These are phyloP conservation scores for Eristalis arbustorum DNA, from an alignment of 2,888 invertebrate genomes.

Conservation along the genomic window DNA sequence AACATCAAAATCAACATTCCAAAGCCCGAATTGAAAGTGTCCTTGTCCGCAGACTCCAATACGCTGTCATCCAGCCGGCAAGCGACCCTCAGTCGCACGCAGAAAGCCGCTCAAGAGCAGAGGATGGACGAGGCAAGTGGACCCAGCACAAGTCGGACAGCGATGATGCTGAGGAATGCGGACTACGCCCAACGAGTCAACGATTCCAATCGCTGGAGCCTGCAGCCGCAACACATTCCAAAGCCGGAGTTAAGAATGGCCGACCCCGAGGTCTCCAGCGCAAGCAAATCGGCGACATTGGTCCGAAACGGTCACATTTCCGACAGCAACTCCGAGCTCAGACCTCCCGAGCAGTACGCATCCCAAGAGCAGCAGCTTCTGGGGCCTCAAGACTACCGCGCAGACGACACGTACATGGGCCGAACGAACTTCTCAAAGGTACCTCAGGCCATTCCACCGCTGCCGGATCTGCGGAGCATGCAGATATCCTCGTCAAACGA, in stretches of 20 bases:
- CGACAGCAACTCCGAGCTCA: constrained; percentile 25
- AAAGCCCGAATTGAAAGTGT: constrained; percentile 76
- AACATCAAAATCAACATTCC: constrained; percentile 80
- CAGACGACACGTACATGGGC: constrained; percentile 25
- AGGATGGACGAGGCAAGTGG: background rate
- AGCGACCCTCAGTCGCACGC: constrained; percentile 37
- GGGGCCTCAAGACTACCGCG: constrained; percentile 10
- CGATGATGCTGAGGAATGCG: constrained; percentile 7
- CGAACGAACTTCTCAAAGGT: constrained; percentile 35
- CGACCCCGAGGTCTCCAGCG: constrained; percentile 42
- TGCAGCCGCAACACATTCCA: background rate
- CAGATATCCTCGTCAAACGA: constrained; percentile 66
- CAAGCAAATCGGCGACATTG: constrained; percentile 48
- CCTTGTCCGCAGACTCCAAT: constrained; percentile 33
- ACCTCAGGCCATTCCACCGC: constrained; percentile 71
- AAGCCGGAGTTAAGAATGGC: constrained; percentile 43
- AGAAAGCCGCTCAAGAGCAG: constrained; percentile 1
- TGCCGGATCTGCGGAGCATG: constrained; percentile 73
- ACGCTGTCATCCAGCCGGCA: constrained; percentile 32
- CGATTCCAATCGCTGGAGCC: constrained; percentile 48
- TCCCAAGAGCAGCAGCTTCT: constrained; percentile 17
- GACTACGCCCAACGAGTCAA: constrained; percentile 18
- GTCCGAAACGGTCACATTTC: constrained; percentile 38
- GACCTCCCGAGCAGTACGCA: constrained; percentile 13
- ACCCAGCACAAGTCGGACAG: background rate